Percentiles rank a stretch among this genome's conserved stretches.
phyloP scores from a whole-genome alignment of 2,113 vertebrate genomes.

The Saguinus midas region DNA sequence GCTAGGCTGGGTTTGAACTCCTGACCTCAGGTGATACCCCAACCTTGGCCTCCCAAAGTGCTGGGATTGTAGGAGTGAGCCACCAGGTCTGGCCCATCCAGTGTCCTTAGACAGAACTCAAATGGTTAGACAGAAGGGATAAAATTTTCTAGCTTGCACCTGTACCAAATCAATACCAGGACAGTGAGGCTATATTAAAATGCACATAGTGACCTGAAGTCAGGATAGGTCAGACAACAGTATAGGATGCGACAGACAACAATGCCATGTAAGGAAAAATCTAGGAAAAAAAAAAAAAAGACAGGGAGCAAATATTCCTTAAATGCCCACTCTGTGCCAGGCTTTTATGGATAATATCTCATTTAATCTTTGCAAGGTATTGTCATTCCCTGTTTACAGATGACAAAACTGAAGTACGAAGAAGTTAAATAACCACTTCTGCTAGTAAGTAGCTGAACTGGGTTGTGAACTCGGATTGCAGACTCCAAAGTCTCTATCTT shows the following conservation, averaged over 20 bases:
- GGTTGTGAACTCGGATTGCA: not conserved
- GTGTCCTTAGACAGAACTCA: slow-evolving; percentile 19
- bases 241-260: not conserved
- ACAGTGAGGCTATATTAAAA: not conserved
- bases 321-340: not conserved
- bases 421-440: not conserved
- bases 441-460: not conserved
- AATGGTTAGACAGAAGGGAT: not conserved
- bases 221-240: not conserved
- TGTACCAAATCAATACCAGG: not conserved
- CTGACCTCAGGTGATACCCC: no score
- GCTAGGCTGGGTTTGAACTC: no score
- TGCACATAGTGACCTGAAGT: not conserved
- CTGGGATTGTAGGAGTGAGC: no score
- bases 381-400: not conserved
- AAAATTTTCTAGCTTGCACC: slow-evolving; percentile 27
- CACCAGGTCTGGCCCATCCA: not conserved
- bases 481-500: not conserved
- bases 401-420: not conserved
- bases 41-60: no score
- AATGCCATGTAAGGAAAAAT: not conserved
- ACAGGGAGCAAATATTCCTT: not conserved
- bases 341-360: not conserved
- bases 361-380: not conserved
- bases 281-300: not conserved